Percentiles rank a stretch among this genome's conserved stretches.
These are phyloP conservation scores for Anoncus sp. DNA, from an alignment of 2,888 invertebrate species.

Conservation along the genomic window DNA sequence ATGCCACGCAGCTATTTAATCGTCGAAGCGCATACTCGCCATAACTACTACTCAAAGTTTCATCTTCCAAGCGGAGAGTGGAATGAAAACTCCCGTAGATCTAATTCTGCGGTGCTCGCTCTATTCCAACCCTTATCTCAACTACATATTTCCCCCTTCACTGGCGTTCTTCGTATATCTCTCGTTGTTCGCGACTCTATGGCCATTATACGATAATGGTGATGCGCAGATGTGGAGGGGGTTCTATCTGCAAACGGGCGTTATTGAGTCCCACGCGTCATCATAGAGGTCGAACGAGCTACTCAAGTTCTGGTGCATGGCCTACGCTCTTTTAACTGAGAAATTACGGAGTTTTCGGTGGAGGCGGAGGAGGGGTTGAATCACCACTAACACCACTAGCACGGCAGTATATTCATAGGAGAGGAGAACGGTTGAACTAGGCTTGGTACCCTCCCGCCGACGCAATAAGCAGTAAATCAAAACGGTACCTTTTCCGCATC, in stretches of 20 bases:
- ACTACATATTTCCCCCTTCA: constrained; percentile 10
- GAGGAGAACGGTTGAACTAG: constrained; percentile 31
- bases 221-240: constrained; percentile 45
- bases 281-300: constrained; percentile 36
- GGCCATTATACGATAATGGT: constrained; percentile 47
- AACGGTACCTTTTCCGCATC: constrained; percentile 68
- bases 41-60: constrained; percentile 34
- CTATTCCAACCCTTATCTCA: constrained; percentile 34
- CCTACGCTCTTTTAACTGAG: constrained; percentile 68
- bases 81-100: constrained; percentile 17
- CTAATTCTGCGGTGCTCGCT: constrained; percentile 7
- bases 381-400: constrained; percentile 9
- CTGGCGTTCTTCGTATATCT: constrained; percentile 25
- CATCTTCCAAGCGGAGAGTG: constrained; percentile 14
- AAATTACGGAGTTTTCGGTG: constrained; percentile 67
- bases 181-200: constrained; percentile 26
- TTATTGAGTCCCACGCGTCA: constrained; percentile 54
- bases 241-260: constrained; percentile 28
- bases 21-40: constrained; percentile 31
- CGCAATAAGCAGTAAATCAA: constrained; percentile 80
- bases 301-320: constrained; percentile 62
- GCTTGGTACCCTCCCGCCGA: constrained; percentile 51
- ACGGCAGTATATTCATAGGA: constrained; percentile 3
- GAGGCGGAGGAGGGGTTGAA: constrained; percentile 27
- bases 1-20: constrained; percentile 4